Evolutionary conservation across 2,888 invertebrate genomes (phyloP).

Genomic region (Matsumyia berberina): DNA sequence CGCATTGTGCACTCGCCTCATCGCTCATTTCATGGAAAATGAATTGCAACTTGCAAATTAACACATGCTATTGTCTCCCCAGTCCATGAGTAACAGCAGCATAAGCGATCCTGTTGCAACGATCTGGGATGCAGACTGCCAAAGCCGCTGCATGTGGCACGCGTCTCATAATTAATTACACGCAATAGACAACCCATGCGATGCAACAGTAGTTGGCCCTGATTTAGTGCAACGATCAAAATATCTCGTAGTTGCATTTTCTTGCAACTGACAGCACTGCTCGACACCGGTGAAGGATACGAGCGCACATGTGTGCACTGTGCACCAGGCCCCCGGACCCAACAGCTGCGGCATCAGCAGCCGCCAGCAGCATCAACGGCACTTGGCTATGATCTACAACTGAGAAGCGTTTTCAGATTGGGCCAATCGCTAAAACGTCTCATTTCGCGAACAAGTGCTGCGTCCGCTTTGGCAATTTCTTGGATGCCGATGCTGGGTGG

Average conservation of each 20-base stretch:
- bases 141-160: slow-evolving; percentile 81
- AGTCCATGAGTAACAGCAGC: slow-evolving; percentile 51
- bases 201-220: slow-evolving; percentile 70
- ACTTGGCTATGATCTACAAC: slow-evolving; percentile 51
- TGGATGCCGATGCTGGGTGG: slow-evolving; percentile 30
- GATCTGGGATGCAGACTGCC: slow-evolving; percentile 24
- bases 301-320: slow-evolving; percentile 56
- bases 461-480: slow-evolving; percentile 31
- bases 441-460: slow-evolving; percentile 68
- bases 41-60: slow-evolving; percentile 75
- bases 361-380: too few species aligned
- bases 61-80: slow-evolving; percentile 76
- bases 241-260: slow-evolving; percentile 69
- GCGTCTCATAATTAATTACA: slow-evolving; percentile 83
- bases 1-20: slow-evolving; percentile 56
- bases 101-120: slow-evolving; percentile 58
- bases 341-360: slow-evolving; percentile 68
- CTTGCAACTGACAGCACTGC: slow-evolving; percentile 60
- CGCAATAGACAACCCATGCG: slow-evolving; percentile 71
- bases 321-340: slow-evolving; percentile 32
- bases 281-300: slow-evolving; percentile 61
- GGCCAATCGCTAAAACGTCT: slow-evolving; percentile 70
- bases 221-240: slow-evolving; percentile 75
- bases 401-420: slow-evolving; percentile 70
- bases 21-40: slow-evolving; percentile 75